These are phyloP conservation scores for Limnephilus rhombicus DNA, from an alignment of 2,888 invertebrate genomes.

Conservation along the genomic window DNA sequence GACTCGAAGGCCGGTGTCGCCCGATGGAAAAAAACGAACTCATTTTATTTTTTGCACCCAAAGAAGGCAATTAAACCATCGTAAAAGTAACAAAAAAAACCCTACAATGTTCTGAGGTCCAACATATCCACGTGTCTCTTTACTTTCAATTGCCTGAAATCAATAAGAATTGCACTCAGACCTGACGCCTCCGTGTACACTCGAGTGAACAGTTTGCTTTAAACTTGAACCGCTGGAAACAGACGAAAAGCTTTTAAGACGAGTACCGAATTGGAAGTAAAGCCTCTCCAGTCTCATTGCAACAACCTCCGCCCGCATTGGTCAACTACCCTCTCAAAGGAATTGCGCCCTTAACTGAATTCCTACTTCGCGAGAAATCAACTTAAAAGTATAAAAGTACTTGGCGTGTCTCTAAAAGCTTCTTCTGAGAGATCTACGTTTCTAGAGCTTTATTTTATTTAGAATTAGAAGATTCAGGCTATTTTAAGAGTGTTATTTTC, in stretches of 20 bases:
- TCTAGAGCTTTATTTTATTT: neutral
- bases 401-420: neutral
- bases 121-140: neutral
- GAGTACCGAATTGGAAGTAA: slow-evolving; percentile 2
- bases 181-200: neutral
- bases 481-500: neutral
- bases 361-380: neutral
- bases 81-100: neutral
- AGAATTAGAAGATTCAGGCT: neutral
- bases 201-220: slow-evolving; percentile 26
- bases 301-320: neutral
- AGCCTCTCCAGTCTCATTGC: slow-evolving; percentile 9
- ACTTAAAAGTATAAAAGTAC: neutral
- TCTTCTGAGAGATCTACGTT: neutral
- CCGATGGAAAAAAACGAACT: neutral
- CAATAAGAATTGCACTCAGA: slow-evolving; percentile 14
- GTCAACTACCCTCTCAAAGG: slow-evolving; percentile 1
- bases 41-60: neutral
- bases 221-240: slow-evolving; percentile 15
- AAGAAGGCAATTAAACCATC: neutral
- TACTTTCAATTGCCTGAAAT: slow-evolving; percentile 4
- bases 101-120: neutral
- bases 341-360: neutral
- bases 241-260: slow-evolving; percentile 25
- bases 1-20: too few species aligned